Evolutionary conservation across 2,797 vertebrate genomes (phyloP).

Genomic region (Amniataba percoides): DNA sequence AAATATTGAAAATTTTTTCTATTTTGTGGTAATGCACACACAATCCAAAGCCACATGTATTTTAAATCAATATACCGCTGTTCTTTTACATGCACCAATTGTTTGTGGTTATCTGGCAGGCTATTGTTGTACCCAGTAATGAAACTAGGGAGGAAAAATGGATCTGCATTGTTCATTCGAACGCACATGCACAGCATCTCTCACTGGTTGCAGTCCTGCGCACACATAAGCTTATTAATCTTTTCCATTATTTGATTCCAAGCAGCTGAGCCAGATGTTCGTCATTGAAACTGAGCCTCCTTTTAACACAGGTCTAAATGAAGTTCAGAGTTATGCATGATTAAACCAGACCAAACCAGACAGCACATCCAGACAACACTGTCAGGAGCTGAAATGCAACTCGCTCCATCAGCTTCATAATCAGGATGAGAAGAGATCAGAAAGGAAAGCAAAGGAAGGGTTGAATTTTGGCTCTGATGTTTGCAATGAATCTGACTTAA

Average conservation of each 20-base stretch:
- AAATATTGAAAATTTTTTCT: conserved; percentile 7
- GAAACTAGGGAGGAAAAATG: conserved; percentile 1
- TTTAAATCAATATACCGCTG: conserved; percentile 40
- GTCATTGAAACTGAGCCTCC: not conserved
- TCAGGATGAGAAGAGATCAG: no score
- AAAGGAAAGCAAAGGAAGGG: not conserved
- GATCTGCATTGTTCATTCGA: conserved; percentile 10
- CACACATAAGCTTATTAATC: not conserved
- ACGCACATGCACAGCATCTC: conserved; percentile 10
- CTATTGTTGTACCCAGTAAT: conserved; percentile 21
- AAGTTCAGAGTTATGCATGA: not conserved
- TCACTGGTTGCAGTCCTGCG: not conserved
- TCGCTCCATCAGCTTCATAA: not conserved
- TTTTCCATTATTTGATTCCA: conserved; percentile 35
- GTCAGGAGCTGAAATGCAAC: not conserved
- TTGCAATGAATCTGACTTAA: not conserved
- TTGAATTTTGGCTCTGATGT: not conserved
- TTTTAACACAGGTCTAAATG: conserved; percentile 13
- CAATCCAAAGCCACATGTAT: conserved; percentile 21
- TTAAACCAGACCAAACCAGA: not conserved
- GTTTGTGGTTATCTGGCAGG: conserved; percentile 31
- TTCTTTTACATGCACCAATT: conserved; percentile 27
- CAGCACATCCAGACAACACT: not conserved
- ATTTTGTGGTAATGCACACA: not conserved
- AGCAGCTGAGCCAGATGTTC: conserved; percentile 30